Evolutionary conservation across 2,113 vertebrate species (phyloP).

Genomic region (Hemiprocne comata): DNA sequence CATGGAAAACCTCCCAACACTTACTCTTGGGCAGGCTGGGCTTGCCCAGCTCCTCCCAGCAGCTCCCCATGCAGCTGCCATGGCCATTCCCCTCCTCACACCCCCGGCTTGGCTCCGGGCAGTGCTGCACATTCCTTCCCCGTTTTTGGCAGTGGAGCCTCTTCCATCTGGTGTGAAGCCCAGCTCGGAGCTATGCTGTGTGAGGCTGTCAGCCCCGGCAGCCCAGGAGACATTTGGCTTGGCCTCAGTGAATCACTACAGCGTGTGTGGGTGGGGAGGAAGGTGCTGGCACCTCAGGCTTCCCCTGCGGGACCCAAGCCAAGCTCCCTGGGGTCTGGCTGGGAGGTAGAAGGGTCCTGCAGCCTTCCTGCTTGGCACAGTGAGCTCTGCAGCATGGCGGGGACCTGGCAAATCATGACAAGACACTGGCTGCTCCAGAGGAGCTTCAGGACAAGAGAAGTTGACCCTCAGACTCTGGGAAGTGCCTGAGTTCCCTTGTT

Average conservation of each 20-base stretch:
- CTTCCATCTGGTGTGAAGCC: neutral
- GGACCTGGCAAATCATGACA: neutral
- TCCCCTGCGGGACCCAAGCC: neutral
- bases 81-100: neutral
- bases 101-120: neutral
- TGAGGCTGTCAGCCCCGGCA: neutral
- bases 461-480: neutral
- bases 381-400: neutral
- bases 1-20: neutral
- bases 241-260: neutral
- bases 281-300: neutral
- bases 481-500: neutral
- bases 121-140: constrained; percentile 13
- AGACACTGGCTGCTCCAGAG: neutral
- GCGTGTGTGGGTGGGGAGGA: neutral
- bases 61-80: neutral
- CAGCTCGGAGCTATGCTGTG: neutral
- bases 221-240: neutral
- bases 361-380: neutral
- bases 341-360: neutral
- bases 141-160: neutral
- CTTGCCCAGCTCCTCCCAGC: neutral
- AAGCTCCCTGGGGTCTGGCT: neutral
- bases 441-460: neutral
- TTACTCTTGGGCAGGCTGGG: neutral